Conservation (phyloP, 2,113 vertebrate genomes). For the Chloropsis cyanopogon region DNA sequence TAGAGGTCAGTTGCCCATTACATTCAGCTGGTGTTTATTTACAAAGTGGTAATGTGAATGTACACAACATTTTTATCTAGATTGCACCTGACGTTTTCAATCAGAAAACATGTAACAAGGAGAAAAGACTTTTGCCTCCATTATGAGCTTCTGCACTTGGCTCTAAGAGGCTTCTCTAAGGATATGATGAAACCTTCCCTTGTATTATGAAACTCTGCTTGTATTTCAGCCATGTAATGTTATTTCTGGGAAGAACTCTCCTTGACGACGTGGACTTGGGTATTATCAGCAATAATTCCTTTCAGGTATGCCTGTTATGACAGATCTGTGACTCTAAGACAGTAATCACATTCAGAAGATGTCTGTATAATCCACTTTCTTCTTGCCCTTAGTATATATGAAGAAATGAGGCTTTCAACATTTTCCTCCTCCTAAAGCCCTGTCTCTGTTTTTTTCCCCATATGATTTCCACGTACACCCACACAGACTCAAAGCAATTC, state of each 20-base stretch:
- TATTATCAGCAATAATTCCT: background rate
- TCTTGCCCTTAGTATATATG: background rate
- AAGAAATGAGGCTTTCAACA: background rate
- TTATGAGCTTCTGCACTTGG: background rate
- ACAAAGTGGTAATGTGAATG: background rate
- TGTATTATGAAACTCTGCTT: background rate
- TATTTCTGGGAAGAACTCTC: background rate
- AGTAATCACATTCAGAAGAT: background rate
- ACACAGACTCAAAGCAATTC: background rate
- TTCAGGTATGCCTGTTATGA: background rate
- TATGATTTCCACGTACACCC: background rate
- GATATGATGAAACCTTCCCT: background rate
- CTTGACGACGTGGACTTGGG: background rate
- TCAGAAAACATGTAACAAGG: background rate
- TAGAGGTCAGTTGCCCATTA: background rate
- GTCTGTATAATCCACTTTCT: background rate
- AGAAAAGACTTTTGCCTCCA: background rate
- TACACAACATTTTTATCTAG: background rate
- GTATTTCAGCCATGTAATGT: background rate
- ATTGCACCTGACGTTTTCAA: background rate
- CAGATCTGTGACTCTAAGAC: background rate
- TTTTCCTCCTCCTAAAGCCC: background rate
- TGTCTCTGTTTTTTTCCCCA: background rate
- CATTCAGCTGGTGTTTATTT: background rate
- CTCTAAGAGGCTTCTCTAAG: background rate